These are phyloP conservation scores for Cynocephalus volans DNA, from an alignment of 2,113 vertebrate species.

Conservation along the genomic window DNA sequence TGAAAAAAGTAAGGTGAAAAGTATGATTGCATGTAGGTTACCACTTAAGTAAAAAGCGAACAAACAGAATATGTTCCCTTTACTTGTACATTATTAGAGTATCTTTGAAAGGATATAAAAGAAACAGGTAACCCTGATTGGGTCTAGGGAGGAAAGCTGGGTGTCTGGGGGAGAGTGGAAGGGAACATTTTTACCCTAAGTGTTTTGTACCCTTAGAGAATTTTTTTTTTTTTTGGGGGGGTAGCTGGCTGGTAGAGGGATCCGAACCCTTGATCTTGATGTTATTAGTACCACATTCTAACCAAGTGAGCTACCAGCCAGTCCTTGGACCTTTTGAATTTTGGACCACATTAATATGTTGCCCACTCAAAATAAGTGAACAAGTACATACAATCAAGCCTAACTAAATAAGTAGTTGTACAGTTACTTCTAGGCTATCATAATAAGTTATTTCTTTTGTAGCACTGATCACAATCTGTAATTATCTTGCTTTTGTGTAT, in stretches of 20 bases:
- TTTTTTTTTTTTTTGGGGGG: too few species aligned
- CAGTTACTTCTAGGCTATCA: not conserved
- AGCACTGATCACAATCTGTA: not conserved
- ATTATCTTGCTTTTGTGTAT: not conserved
- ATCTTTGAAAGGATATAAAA: not conserved
- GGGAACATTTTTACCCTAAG: not conserved
- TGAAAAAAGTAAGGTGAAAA: not conserved
- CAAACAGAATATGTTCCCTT: not conserved
- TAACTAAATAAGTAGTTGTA: not conserved
- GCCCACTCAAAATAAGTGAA: not conserved
- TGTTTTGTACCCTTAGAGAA: not conserved
- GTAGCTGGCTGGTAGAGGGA: too few species aligned
- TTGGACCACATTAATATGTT: not conserved
- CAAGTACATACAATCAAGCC: not conserved
- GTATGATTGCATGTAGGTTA: not conserved
- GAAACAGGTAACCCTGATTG: not conserved
- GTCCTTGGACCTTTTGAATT: not conserved
- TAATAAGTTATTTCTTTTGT: not conserved
- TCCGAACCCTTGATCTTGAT: too few species aligned
- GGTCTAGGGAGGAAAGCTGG: not conserved
- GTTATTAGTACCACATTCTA: too few species aligned
- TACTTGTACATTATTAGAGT: not conserved
- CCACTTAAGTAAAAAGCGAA: not conserved
- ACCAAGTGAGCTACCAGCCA: too few species aligned
- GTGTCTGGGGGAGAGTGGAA: not conserved